These are phyloP conservation scores for Sylvicola cinctus DNA, from an alignment of 2,888 invertebrate genomes.

Conservation along the genomic window DNA sequence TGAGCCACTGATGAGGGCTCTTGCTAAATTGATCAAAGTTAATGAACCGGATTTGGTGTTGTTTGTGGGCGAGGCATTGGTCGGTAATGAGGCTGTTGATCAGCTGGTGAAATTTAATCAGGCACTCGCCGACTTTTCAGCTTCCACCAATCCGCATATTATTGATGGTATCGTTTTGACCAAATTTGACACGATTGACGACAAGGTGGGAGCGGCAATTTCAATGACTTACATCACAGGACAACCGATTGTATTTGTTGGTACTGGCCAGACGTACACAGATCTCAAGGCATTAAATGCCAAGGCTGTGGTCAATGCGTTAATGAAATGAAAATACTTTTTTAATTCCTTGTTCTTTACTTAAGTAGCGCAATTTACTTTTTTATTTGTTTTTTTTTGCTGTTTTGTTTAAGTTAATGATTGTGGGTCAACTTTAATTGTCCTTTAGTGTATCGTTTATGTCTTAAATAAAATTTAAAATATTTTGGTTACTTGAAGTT, in stretches of 20 bases:
- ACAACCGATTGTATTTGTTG: constrained; percentile 82
- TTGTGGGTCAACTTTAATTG: no score
- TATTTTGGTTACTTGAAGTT: no score
- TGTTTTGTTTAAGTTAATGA: no score
- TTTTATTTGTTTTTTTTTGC: no score
- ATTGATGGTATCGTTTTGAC: constrained; percentile 99
- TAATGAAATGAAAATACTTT: constrained; percentile 68
- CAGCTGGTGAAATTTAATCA: constrained; percentile 98
- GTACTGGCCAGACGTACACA: constrained; percentile 88
- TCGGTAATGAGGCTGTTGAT: constrained; percentile 99
- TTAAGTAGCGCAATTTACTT: no score
- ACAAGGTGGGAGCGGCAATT: constrained; percentile 97
- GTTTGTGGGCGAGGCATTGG: constrained; percentile 99
- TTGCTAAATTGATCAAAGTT: constrained; percentile 88
- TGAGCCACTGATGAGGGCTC: constrained; percentile 93
- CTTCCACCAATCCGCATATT: constrained; percentile 59
- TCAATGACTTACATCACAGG: constrained; percentile 99
- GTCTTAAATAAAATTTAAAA: no score
- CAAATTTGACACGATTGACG: constrained; percentile 99
- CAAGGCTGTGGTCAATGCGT: constrained; percentile 84
- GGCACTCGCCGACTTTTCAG: constrained; percentile 81
- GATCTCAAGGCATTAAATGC: constrained; percentile 93
- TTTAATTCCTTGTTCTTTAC: no score
- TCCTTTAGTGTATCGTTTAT: no score
- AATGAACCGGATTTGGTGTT: constrained; percentile 95